Evolutionary conservation across 2,888 invertebrate species (phyloP), one percentile per base, ranked within the genome.

Genomic region (Papilio elwesi): DNA sequence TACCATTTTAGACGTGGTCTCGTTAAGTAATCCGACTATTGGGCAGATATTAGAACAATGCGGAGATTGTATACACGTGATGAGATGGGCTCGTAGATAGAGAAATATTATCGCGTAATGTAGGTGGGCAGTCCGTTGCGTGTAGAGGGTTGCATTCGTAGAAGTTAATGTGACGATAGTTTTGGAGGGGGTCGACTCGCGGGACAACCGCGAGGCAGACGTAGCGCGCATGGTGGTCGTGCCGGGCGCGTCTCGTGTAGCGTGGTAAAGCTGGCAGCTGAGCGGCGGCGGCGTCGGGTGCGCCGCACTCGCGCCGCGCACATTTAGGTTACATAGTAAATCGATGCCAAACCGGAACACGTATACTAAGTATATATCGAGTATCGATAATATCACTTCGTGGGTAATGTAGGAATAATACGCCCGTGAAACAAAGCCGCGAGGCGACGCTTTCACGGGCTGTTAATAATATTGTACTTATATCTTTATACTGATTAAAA

Each of bases 331-430:
- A 90, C 89, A 87, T 83, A 88, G 76, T 84, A 86, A 89, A 87
- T 88, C 85, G 93, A 90, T 93, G 93, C 93, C 93, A 92, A 93
- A 92, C 89, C 88, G 85, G 87, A 90, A 90, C 85, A 87, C 88
- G 89, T 90, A 90, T 90, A 92, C 90, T 89, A 88, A 91, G 87
- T 87, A 90, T 87, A 88, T 87, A 88, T 90, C 87, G 87, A 87
- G 79, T 88, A 86, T 86, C 86, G 87, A 90, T 87, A 86, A 90
- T 90, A 90, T 90, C 91, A 91, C 87, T 85, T 90, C 85, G 86
- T 88, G 87, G 86, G 85, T 90, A 91, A 89, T 81, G 87, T 91
- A 92, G 90, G 80, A 84, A 81, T 88, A 88, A 87, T 82, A 78
- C 83, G 84, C 84, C 85, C 85, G 87, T 84, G 86, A 83, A 79